phyloP scores from a whole-genome alignment of 1,140 invertebrate species.

The Sitobion miscanthi region DNA sequence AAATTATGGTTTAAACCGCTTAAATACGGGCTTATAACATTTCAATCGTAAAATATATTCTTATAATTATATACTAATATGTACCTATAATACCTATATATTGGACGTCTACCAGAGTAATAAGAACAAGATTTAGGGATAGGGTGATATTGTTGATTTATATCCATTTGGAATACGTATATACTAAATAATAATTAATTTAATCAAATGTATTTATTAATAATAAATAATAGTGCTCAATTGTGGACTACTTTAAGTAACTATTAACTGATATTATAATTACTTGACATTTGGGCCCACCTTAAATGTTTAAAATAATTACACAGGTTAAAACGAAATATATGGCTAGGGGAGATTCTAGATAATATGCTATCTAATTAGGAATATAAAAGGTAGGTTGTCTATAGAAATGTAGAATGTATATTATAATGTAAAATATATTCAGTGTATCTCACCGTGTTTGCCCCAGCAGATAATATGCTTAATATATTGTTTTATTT shows the following conservation, averaged over 20 bases:
- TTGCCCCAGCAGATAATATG: no score
- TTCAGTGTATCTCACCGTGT: no score
- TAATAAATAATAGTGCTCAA: background rate
- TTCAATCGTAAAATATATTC: background rate
- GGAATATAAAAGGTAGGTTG: no score
- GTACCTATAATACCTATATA: background rate
- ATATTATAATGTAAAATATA: no score
- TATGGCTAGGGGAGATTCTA: background rate
- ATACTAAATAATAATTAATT: background rate
- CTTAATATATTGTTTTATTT: no score
- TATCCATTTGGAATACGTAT: background rate
- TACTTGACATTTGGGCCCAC: background rate
- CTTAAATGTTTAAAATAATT: background rate
- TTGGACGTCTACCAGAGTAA: background rate
- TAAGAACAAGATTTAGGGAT: background rate
- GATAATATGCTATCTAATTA: no score
- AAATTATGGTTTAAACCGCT: background rate
- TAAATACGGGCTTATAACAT: background rate
- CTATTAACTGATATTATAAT: background rate
- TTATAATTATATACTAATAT: background rate
- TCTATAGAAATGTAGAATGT: no score
- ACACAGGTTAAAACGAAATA: background rate
- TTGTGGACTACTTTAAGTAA: background rate
- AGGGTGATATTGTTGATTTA: background rate
- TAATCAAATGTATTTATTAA: background rate